A percentile compares a stretch with the other conserved stretches of the same genome.
Evolutionary conservation across 2,888 invertebrate genomes (phyloP).

Genomic region (Polyommatus icarus): DNA sequence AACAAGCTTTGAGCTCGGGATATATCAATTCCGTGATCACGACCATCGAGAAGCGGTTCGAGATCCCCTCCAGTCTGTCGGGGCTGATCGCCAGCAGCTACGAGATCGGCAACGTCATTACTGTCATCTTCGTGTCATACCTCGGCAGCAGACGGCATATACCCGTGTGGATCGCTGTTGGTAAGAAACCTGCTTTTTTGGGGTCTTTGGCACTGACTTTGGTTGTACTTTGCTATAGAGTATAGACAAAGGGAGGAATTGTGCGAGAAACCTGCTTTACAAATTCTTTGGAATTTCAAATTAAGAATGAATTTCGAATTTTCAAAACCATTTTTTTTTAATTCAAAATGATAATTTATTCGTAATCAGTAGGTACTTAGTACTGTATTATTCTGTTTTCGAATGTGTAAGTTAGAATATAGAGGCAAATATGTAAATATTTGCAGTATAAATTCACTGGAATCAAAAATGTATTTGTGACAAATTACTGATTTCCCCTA

Average conservation of each 20-base stretch:
- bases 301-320: too few relatives aligned
- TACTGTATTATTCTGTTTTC: too few relatives aligned
- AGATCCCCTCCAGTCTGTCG: constrained; percentile 95
- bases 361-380: too few relatives aligned
- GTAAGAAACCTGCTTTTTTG: constrained; percentile 65
- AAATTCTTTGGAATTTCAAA: too few relatives aligned
- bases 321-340: too few relatives aligned
- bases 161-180: constrained; percentile 96
- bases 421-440: too few relatives aligned
- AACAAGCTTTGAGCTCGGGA: constrained; percentile 94
- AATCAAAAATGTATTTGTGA: not conserved
- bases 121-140: constrained; percentile 97
- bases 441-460: not conserved
- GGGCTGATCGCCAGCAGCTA: constrained; percentile 96
- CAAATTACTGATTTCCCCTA: not conserved
- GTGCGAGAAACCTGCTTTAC: too few relatives aligned
- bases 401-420: too few relatives aligned
- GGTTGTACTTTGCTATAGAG: too few relatives aligned
- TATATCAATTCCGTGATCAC: constrained; percentile 98
- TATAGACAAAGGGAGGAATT: too few relatives aligned
- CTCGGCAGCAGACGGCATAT: constrained; percentile 95
- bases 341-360: too few relatives aligned
- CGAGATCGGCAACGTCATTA: constrained; percentile 97
- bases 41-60: constrained; percentile 96
- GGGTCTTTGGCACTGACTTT: too few relatives aligned